Evolutionary conservation across 2,888 invertebrate genomes (phyloP), one percentile per base, ranked within the genome.

Genomic region (Drosophila neonasuta): DNA sequence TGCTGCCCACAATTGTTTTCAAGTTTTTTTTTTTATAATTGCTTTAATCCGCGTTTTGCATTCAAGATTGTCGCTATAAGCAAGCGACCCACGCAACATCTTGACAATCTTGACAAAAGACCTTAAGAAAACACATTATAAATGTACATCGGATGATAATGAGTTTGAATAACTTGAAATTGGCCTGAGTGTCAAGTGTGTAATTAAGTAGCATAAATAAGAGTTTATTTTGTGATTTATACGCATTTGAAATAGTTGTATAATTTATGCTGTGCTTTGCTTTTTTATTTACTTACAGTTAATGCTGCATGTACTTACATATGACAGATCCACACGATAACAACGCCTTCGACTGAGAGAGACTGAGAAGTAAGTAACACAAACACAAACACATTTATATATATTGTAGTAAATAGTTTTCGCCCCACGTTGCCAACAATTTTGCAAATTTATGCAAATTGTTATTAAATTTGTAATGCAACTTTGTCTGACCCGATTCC

Each of bases 371-470:
- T 81, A 76, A 81, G 80, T 85, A 63, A 50, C 24, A 24, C 24
- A 24, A 17, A 39, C 39, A 2, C 13, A 39, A 15, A 15, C 8
- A 15, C 39, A 13, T 6, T 13, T 41, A 61, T 34, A n/a, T 32
- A 7, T 36, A 6, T n/a, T 29, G 6, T 41, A 41, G 34, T 34
- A 64, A 56, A 32, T 54, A 13, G 39, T 17, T 32, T 10, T 32
- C n/a, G 8, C 44, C 56, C 58, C 71, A 71, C 74, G 62, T 60
- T 48, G 42, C 51, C 51, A 64, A 45, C 45, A 24, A 60, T 61
- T 60, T 67, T 54, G 39, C 32, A 74, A 80, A 86, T 81, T 62
- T 86, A 86, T 81, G 81, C 69, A 81, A 79, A 86, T 86, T 74
- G 76, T 71, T 72, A 68, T 72, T 72, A 78, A 67, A 72, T 72